Evolutionary conservation across 53 echinoderm and acorn worm species (phyloP).

Genomic region (Paelopatides confundens): DNA sequence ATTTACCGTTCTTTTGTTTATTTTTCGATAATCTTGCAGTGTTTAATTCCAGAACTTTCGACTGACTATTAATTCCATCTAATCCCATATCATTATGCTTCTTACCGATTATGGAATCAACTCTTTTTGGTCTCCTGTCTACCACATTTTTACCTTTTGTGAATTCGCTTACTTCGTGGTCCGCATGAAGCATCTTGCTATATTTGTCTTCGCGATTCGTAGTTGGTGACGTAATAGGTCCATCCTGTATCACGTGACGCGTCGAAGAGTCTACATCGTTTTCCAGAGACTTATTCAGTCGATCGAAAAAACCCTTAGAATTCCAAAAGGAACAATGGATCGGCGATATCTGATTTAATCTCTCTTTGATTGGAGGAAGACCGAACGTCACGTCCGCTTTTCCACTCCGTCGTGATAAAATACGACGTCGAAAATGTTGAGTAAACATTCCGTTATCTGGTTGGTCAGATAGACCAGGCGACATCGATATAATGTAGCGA

Average conservation of each 20-base stretch:
- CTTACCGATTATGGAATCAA: neutral
- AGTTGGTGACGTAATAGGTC: too few species aligned
- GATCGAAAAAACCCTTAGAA: neutral
- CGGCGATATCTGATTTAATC: neutral
- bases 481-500: neutral
- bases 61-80: neutral
- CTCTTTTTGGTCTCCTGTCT: too few species aligned
- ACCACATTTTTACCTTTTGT: too few species aligned
- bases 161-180: too few species aligned
- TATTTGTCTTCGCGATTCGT: too few species aligned
- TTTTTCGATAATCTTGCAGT: neutral
- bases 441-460: neutral
- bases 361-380: conserved; percentile 16
- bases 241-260: neutral
- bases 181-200: too few species aligned
- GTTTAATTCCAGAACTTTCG: neutral
- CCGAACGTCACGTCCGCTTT: conserved; percentile 1
- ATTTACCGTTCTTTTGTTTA: neutral
- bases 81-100: neutral
- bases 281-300: neutral
- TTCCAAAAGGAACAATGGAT: neutral
- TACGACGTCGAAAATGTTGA: neutral
- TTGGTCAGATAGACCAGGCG: neutral
- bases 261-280: neutral
- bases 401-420: neutral